A percentile compares a stretch with the other conserved stretches of the same genome.
phyloP scores from a whole-genome alignment of 2,888 invertebrate genomes.

The Luperina testacea region DNA sequence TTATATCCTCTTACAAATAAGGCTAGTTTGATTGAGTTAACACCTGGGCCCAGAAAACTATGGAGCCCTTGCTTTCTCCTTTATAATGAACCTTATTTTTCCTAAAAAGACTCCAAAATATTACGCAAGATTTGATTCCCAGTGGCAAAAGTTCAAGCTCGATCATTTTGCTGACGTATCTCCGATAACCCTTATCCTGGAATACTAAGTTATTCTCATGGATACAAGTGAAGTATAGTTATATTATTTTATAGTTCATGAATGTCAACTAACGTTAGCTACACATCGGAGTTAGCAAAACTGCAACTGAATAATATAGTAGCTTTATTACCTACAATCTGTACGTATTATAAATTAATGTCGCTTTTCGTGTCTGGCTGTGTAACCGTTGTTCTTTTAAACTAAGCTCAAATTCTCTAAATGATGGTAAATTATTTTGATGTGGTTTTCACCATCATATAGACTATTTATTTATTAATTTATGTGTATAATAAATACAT shows the following conservation, averaged over 20 bases:
- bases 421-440: neutral
- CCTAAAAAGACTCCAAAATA: neutral
- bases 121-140: neutral
- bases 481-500: neutral
- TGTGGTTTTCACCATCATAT: neutral
- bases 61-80: no score
- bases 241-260: neutral
- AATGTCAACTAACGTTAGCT: neutral
- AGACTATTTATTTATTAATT: neutral
- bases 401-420: neutral
- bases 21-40: no score
- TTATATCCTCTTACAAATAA: no score
- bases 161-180: neutral
- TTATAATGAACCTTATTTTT: no score
- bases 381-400: conserved; percentile 3
- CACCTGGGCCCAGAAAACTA: no score
- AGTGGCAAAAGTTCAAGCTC: neutral
- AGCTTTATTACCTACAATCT: neutral
- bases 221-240: neutral
- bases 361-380: conserved; percentile 1
- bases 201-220: neutral
- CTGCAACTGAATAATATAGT: neutral
- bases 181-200: neutral
- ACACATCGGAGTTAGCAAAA: neutral
- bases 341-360: neutral